phyloP scores from a whole-genome alignment of 2,113 vertebrate species.

The Sinosuthora webbiana region DNA sequence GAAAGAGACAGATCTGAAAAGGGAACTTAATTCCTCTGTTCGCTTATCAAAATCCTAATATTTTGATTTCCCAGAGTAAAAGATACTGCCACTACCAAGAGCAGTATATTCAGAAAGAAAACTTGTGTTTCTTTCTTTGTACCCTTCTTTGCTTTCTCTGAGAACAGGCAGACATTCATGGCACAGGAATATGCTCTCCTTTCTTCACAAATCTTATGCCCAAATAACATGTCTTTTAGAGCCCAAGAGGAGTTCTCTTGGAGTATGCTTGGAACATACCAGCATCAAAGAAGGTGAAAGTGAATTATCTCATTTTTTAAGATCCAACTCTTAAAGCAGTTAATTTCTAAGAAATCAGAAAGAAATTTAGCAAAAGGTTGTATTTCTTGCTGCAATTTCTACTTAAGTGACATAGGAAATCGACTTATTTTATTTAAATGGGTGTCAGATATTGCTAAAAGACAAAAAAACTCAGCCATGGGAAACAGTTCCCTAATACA shows the following conservation, averaged over 20 bases:
- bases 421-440: conserved; percentile 51
- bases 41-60: not conserved
- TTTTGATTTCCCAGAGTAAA: not conserved
- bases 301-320: not conserved
- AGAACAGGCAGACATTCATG: not conserved
- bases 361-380: conserved; percentile 44
- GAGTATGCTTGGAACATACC: not conserved
- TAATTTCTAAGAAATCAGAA: conserved; percentile 52
- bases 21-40: not conserved
- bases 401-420: not conserved
- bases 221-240: not conserved
- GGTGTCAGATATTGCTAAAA: conserved; percentile 58
- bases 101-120: not conserved
- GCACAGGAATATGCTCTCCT: not conserved
- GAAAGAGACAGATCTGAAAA: not conserved
- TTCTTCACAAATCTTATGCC: not conserved
- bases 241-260: not conserved
- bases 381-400: conserved; percentile 53
- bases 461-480: not conserved
- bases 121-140: not conserved
- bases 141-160: not conserved
- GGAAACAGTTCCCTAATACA: not conserved
- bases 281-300: not conserved
- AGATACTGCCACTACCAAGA: not conserved
- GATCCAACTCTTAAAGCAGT: not conserved